Percentiles rank a stretch among this genome's conserved stretches.
Conservation (phyloP, 2,797 vertebrate species). For the Tamandua tetradactyla region DNA sequence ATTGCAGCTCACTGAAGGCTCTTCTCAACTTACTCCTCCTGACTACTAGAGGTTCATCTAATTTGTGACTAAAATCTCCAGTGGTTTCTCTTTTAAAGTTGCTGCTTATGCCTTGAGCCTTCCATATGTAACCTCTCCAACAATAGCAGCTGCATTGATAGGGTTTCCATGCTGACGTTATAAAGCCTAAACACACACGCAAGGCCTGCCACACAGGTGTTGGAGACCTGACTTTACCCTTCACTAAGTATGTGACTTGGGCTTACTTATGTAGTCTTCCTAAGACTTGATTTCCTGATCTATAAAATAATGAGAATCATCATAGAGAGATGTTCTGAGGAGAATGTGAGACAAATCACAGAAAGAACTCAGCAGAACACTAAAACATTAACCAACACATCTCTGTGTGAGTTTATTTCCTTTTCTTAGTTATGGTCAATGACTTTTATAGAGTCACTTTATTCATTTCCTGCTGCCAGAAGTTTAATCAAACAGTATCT, state of each 20-base stretch:
- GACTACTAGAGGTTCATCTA: background rate
- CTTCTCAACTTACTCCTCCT: background rate
- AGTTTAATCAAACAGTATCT: background rate
- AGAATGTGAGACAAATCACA: background rate
- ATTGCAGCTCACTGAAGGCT: background rate
- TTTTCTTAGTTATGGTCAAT: background rate
- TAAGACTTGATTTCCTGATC: background rate
- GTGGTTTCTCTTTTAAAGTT: background rate
- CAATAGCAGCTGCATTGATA: background rate
- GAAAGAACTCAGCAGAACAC: background rate
- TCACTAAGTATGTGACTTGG: background rate
- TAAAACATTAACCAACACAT: background rate
- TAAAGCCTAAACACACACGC: background rate
- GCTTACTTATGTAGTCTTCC: background rate
- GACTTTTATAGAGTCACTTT: conserved; percentile 1
- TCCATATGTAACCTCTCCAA: background rate
- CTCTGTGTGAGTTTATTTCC: background rate
- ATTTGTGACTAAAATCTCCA: background rate
- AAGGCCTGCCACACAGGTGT: background rate
- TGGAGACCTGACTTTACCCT: background rate
- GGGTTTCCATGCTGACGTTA: background rate
- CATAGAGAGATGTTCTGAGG: background rate
- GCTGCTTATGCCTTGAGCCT: background rate
- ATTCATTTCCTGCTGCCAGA: background rate
- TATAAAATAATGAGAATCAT: background rate